Evolutionary conservation across 2,113 vertebrate species (phyloP).

Genomic region (Pheucticus melanocephalus): DNA sequence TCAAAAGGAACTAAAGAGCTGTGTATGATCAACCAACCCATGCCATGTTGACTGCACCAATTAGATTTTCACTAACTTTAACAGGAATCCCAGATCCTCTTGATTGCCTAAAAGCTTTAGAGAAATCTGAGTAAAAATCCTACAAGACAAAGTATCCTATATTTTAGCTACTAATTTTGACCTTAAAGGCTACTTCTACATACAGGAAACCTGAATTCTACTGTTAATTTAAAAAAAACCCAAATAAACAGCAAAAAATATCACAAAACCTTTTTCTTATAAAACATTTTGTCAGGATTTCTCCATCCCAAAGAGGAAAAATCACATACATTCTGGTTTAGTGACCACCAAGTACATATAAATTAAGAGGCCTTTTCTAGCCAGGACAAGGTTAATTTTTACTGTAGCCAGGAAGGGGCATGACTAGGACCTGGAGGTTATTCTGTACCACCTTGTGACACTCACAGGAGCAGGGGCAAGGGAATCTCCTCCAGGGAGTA

Average conservation of each 20-base stretch:
- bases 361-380: neutral
- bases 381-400: neutral
- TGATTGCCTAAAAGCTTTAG: neutral
- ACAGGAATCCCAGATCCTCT: neutral
- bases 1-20: neutral
- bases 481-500: neutral
- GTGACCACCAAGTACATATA: neutral
- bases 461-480: neutral
- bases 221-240: neutral
- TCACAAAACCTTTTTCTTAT: neutral
- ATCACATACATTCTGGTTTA: neutral
- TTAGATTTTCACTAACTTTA: neutral
- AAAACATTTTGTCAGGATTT: neutral
- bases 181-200: neutral
- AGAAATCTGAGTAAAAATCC: neutral
- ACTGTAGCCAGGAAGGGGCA: neutral
- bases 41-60: neutral
- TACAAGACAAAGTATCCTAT: neutral
- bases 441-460: neutral
- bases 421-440: neutral
- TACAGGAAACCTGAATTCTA: neutral
- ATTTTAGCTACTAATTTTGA: neutral
- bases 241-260: accelerated
- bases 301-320: neutral
- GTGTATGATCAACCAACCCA: neutral